Percentiles rank a stretch among this genome's conserved stretches.
These are phyloP conservation scores for Phorcus lineatus DNA, from an alignment of 2,888 invertebrate genomes.

Conservation along the genomic window DNA sequence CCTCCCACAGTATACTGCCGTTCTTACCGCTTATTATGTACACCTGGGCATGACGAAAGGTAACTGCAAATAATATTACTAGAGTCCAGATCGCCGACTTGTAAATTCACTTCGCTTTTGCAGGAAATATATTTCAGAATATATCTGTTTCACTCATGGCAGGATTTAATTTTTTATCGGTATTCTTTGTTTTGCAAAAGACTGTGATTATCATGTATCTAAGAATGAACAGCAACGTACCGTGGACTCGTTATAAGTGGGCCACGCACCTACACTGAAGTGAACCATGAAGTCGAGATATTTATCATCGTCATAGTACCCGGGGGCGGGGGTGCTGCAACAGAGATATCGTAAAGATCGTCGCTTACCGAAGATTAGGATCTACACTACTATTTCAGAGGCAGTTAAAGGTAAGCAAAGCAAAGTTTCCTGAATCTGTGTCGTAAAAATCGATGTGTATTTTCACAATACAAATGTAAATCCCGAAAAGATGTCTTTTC, in stretches of 20 bases:
- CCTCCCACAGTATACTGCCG: slow-evolving; percentile 65
- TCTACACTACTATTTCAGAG: no score
- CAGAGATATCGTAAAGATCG: not conserved
- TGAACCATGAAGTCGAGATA: slow-evolving; percentile 70
- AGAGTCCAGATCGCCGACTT: not conserved
- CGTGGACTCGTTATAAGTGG: slow-evolving; percentile 59
- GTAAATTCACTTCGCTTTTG: not conserved
- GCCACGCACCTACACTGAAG: slow-evolving; percentile 64
- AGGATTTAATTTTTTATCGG: no score
- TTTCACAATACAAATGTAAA: no score
- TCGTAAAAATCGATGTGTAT: no score
- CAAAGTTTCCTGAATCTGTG: no score
- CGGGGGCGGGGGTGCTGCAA: slow-evolving; percentile 70
- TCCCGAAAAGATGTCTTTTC: no score
- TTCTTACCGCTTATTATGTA: slow-evolving; percentile 64
- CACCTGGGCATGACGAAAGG: slow-evolving; percentile 44
- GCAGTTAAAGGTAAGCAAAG: no score
- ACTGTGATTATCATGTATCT: not conserved
- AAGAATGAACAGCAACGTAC: slow-evolving; percentile 43
- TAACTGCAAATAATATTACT: not conserved
- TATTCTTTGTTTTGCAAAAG: no score
- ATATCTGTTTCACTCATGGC: no score
- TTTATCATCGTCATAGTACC: slow-evolving; percentile 69
- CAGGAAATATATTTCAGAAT: no score
- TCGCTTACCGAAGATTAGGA: no score